Conservation (phyloP, 2,797 vertebrate genomes). For the Varecia variegata region DNA sequence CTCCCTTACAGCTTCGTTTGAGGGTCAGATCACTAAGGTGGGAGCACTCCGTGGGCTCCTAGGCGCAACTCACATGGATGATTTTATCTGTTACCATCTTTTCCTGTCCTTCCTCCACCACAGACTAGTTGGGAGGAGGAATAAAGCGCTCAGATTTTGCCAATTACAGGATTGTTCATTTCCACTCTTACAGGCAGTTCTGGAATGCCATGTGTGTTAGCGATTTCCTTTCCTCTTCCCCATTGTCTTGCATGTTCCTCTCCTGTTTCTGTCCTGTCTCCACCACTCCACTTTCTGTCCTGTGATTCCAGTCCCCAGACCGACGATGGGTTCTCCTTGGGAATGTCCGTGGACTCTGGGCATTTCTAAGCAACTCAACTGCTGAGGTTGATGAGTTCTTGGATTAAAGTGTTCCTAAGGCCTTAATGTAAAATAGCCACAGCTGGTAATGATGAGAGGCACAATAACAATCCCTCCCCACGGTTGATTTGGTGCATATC, state of each 20-base stretch:
- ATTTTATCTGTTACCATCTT: neutral
- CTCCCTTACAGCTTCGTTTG: neutral
- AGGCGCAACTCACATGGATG: rapidly evolving
- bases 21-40: neutral
- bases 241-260: neutral
- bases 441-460: neutral
- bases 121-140: neutral
- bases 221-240: neutral
- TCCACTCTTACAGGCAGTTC: neutral
- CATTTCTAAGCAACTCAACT: neutral
- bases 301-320: neutral
- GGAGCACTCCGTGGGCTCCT: neutral
- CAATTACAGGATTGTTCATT: neutral
- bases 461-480: rapidly evolving
- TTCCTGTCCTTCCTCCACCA: neutral
- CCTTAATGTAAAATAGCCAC: neutral
- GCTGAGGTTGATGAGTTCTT: neutral
- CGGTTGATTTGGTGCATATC: neutral
- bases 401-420: neutral
- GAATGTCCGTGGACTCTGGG: neutral
- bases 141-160: neutral
- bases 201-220: neutral
- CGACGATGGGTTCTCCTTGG: neutral
- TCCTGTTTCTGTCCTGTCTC: neutral
- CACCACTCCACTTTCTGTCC: neutral